A percentile compares a stretch with the other conserved stretches of the same genome.
These are phyloP conservation scores for Entomobrya multifasciata DNA, from an alignment of 2,888 invertebrate species.

Conservation along the genomic window DNA sequence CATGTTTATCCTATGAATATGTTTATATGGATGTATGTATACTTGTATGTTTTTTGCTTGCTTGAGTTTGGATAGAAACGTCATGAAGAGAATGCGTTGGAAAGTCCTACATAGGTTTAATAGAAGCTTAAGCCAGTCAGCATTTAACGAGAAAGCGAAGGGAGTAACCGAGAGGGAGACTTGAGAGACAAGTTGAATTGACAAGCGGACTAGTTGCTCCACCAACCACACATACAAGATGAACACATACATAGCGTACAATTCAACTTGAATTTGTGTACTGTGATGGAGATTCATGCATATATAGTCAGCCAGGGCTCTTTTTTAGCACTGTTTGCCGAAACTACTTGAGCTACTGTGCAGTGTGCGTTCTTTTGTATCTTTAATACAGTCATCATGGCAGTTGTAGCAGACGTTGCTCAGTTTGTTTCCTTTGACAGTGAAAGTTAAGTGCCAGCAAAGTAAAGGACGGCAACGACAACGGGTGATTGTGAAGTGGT, in stretches of 20 bases:
- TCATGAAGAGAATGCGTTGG: constrained; percentile 4
- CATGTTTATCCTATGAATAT: background rate
- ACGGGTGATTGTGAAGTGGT: constrained; percentile 55
- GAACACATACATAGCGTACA: background rate
- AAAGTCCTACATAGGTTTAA: constrained; percentile 23
- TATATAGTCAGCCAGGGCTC: background rate
- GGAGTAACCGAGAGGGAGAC: constrained; percentile 38
- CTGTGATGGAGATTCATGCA: constrained; percentile 46
- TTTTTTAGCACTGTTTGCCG: background rate
- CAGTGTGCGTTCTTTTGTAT: background rate
- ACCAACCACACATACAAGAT: constrained; percentile 30
- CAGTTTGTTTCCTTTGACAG: constrained; percentile 62
- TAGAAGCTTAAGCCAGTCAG: constrained; percentile 41
- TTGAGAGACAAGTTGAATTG: constrained; percentile 63
- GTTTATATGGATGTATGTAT: too few relatives aligned
- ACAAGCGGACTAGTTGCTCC: constrained; percentile 62
- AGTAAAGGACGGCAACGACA: constrained; percentile 25
- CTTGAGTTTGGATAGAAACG: constrained; percentile 5
- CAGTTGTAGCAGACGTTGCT: constrained; percentile 26
- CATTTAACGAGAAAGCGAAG: constrained; percentile 40
- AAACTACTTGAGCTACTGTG: too few relatives aligned
- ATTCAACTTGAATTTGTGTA: constrained; percentile 52
- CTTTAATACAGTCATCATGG: constrained; percentile 4
- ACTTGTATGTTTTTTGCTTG: too few relatives aligned
- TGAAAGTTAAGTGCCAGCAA: constrained; percentile 51